Conservation (phyloP, 2,113 vertebrate species). For the Bolborhynchus lineola region DNA sequence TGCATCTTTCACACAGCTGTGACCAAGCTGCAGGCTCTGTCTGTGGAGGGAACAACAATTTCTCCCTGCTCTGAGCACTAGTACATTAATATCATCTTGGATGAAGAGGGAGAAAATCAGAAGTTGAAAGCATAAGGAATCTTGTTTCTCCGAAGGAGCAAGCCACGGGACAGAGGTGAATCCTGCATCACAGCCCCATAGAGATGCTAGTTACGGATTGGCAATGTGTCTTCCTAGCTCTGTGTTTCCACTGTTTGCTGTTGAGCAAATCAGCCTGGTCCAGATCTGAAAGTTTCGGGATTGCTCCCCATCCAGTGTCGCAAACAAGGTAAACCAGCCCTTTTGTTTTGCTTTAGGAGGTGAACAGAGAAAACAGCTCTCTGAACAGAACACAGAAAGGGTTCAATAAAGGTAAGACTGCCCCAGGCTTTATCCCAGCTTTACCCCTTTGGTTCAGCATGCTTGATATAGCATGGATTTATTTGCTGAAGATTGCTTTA, state of each 20-base stretch:
- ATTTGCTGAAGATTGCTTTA: neutral
- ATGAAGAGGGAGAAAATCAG: conserved; percentile 4
- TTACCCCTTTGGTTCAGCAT: neutral
- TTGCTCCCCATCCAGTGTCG: neutral
- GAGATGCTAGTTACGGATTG: neutral
- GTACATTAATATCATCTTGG: neutral
- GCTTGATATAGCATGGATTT: neutral
- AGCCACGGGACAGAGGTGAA: neutral
- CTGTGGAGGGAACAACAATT: neutral
- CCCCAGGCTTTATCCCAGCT: neutral
- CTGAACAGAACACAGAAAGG: neutral
- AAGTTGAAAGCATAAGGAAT: neutral
- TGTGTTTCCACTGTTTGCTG: neutral
- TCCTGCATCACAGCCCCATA: neutral
- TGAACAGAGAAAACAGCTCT: neutral
- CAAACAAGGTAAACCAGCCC: neutral
- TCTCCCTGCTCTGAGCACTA: neutral
- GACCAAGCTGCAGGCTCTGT: neutral
- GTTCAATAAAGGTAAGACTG: neutral
- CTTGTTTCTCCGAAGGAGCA: neutral
- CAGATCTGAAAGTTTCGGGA: neutral
- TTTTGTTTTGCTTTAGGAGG: neutral
- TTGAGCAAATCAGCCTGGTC: neutral
- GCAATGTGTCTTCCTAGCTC: neutral
- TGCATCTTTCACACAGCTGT: neutral